phyloP scores from a whole-genome alignment of 2,888 invertebrate species.

The Dolichopus griseipennis region DNA sequence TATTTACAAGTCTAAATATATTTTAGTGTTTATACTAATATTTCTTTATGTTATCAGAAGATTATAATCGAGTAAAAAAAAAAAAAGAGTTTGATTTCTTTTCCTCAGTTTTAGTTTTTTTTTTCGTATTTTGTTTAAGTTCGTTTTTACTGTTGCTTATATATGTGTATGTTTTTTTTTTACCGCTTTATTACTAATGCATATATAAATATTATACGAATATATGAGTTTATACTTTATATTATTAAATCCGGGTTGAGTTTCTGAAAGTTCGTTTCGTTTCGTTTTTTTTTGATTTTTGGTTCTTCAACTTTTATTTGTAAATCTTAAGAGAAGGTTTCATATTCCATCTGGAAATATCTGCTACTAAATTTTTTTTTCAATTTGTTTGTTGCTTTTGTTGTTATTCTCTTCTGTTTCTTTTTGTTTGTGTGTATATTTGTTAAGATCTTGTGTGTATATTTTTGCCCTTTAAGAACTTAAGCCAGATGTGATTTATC shows the following conservation, averaged over 20 bases:
- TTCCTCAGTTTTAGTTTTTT: background rate
- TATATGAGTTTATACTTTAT: background rate
- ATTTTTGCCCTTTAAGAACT: background rate
- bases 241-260: background rate
- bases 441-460: background rate
- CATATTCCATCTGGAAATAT: background rate
- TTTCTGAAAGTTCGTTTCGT: background rate
- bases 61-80: no score
- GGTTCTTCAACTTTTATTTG: background rate
- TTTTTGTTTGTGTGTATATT: background rate
- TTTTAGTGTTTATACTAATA: no score
- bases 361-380: no score
- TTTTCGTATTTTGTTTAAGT: background rate
- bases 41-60: no score
- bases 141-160: conserved; percentile 4
- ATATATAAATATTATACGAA: background rate
- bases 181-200: background rate
- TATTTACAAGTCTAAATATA: no score
- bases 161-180: no score
- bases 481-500: background rate
- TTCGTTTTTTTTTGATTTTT: no score
- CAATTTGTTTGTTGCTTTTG: no score
- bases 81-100: no score
- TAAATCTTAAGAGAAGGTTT: background rate
- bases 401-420: background rate